Percentiles rank a stretch among this genome's conserved stretches.
phyloP scores from a whole-genome alignment of 2,888 invertebrate species.

The Leptopilina drosophilae region DNA sequence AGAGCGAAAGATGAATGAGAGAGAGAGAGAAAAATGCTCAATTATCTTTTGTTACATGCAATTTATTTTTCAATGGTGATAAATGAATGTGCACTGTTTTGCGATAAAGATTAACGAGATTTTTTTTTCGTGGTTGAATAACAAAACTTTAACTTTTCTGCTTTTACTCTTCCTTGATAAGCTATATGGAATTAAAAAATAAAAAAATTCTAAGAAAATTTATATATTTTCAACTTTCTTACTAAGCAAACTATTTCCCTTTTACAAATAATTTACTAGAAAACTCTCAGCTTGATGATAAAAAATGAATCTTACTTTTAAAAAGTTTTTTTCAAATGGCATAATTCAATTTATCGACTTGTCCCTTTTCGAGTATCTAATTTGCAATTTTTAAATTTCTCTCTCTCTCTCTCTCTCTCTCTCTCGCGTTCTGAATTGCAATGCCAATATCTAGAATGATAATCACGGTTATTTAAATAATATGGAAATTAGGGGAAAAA shows the following conservation, averaged over 20 bases:
- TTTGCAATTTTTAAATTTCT: constrained; percentile 17
- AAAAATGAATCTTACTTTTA: background rate
- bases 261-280: too few relatives aligned
- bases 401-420: too few relatives aligned
- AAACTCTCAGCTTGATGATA: too few relatives aligned
- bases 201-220: background rate
- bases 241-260: background rate
- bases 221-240: background rate
- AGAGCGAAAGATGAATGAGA: background rate
- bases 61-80: constrained; percentile 32
- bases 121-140: background rate
- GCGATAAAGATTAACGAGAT: constrained; percentile 13
- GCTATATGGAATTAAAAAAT: background rate
- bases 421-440: background rate
- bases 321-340: too few relatives aligned
- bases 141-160: background rate
- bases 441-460: constrained; percentile 9
- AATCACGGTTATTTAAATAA: background rate
- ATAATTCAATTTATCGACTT: background rate
- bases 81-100: constrained; percentile 25
- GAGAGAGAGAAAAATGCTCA: constrained; percentile 16
- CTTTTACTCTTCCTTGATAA: background rate
- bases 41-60: constrained; percentile 24
- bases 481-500: constrained; percentile 13
- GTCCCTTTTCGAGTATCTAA: background rate